Base-by-base conservation (phyloP, 2,797 vertebrate species). In the Nyctalus aviator region DNA sequence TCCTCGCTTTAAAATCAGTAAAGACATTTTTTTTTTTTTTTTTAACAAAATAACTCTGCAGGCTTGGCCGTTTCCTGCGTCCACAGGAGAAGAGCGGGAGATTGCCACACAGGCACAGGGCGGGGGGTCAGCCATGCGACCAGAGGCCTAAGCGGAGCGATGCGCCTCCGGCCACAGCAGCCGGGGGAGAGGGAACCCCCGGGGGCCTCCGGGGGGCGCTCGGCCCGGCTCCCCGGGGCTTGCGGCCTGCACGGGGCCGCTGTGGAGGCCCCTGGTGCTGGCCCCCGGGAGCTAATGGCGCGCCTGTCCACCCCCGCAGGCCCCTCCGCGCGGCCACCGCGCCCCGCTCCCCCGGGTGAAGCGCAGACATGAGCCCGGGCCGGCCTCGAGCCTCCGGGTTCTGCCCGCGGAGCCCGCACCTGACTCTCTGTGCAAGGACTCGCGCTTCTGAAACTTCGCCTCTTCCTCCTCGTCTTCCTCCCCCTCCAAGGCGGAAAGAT, bases 391-490 rank as follows among this genome's bases (percentile, higher is more conserved):
- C 20, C 48, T n/a, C 17, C 5, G 4, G 14, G 17, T 10, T 1
- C 84, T 1, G 3, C 23, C 30, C 59, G 3, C 35, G 15, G 2
- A 3, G 5, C 13, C 82, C 86, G 4, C 30, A 95, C 96, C 94
- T 79, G 57, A 15, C 1, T 2, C 12, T 50, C 35, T 93, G 0
- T 90, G 90, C 0, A 0, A 0, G 0, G 1, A 10, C 18, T 89
- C 82, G 0, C 2, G 0, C 25, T 48, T 95, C 15, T 25, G 83
- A 27, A 20, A 11, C 0, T 27, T 20, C 0, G 2, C 18, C 20
- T 95, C 96, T 2, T 97, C 95, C 7, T 92, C 89, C 13, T 77
- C 87, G 0, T 64, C 50, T 5, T 75, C 95, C 35, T 94, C 81
- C 57, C 92, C 92, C 0, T 35, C 25, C 2, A 0, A 0, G 5